These are phyloP conservation scores for Plecturocebus donacophilus DNA, from an alignment of 2,113 vertebrate species.

Conservation along the genomic window DNA sequence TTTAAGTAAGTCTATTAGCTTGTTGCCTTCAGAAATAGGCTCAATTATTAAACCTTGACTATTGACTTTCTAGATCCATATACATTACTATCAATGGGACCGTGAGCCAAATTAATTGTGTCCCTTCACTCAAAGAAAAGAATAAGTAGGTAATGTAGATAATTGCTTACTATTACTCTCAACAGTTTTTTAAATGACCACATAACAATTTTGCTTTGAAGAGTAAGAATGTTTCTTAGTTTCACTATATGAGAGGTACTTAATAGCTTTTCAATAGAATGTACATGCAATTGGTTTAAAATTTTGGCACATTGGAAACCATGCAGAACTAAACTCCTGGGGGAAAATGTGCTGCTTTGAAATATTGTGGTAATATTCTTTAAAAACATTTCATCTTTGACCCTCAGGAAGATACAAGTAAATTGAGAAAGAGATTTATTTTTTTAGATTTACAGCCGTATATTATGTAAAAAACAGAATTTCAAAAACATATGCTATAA, in stretches of 20 bases:
- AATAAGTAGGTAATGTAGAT: background rate
- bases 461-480: background rate
- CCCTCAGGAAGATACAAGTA: background rate
- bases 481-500: background rate
- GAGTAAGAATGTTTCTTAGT: conserved; percentile 1
- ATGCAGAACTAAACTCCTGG: background rate
- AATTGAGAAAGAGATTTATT: background rate
- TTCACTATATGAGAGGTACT: background rate
- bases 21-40: background rate
- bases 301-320: background rate
- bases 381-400: background rate
- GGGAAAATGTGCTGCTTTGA: background rate
- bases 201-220: background rate
- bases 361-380: background rate
- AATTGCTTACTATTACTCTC: background rate
- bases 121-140: background rate
- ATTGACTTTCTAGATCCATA: background rate
- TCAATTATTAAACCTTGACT: background rate
- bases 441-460: background rate
- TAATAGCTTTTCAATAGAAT: background rate
- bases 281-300: background rate
- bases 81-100: background rate
- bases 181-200: background rate
- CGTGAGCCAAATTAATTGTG: background rate
- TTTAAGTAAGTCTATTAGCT: conserved; percentile 16